Base-by-base conservation (phyloP, 2,888 invertebrate genomes). In the Malthinus seriepunctatus region DNA sequence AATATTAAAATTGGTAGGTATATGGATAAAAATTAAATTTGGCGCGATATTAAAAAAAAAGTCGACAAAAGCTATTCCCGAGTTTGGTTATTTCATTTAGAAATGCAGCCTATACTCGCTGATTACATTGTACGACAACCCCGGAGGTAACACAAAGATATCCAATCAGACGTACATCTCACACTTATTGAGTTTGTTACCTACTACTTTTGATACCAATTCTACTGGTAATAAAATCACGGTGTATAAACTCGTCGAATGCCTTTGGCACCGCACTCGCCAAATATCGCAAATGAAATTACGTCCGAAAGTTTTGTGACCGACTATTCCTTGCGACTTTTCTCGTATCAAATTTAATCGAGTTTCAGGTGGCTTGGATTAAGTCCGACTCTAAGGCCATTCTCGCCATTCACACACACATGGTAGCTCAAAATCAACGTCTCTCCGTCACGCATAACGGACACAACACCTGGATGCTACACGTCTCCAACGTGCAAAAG, bases 381-480 rank as follows among this genome's bases (percentile, higher is more conserved):
- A 93, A 93, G 79, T 91, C 92, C 38, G 93, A 93, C 80, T 89
- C 92, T 52, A 91, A 93, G 79, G 91, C 92, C 67, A 93, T 93
- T 73, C 83, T 94, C 67, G 93, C 93, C 42, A 91, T 93, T 76
- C 92, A 93, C 80, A 93, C 90, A 55, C 91, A 90, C 78, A 91
- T 93, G 88, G 92, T 94, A 65, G 90, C 93, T 35, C 85, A 93
- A 77, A 94, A 94, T 80, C 88, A 90, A 59, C 85, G 94, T 49
- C 85, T 93, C 70, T 88, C 89, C 53, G 93, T 94, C 72, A 91
- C 93, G 62, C 94, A 93, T 82, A 94, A 94, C 79, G 93, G 94
- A 69, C 93, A 94, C 82, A 91, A 93, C 79, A 93, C 93, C 70
- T 95, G 95, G 95, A 93, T 92, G 79, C 84, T 95, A 72, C 90